Evolutionary conservation across 2,797 vertebrate species (phyloP).

Genomic region (Hemibagrus guttatus): DNA sequence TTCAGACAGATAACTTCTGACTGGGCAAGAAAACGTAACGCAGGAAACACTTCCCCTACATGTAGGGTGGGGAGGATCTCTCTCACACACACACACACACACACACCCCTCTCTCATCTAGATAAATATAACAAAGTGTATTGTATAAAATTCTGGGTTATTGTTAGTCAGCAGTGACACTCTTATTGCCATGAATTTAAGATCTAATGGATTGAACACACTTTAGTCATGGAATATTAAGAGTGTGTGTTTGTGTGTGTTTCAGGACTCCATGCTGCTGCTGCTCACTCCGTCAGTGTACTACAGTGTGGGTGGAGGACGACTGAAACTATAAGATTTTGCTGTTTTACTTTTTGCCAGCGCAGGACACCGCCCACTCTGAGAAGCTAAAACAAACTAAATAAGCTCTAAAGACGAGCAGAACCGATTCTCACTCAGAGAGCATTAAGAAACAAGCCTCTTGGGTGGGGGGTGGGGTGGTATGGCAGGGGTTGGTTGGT

Average conservation of each 20-base stretch:
- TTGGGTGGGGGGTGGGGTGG: neutral
- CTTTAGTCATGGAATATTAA: neutral
- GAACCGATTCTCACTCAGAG: neutral
- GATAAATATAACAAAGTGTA: neutral
- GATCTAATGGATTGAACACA: neutral
- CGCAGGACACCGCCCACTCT: neutral
- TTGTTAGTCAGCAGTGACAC: too few species aligned
- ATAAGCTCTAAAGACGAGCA: neutral
- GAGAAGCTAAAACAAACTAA: neutral
- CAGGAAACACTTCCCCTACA: neutral
- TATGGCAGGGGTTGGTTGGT: neutral
- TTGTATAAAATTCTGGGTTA: neutral
- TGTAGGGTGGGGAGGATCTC: too few species aligned
- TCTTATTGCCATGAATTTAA: neutral
- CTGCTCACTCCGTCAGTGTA: neutral
- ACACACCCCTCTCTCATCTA: neutral
- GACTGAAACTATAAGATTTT: neutral
- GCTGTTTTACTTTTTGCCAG: neutral
- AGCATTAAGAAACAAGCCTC: neutral
- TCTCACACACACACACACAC: neutral
- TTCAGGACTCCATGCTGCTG: conserved; percentile 11
- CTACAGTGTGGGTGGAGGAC: neutral
- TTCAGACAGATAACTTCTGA: neutral
- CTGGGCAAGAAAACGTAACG: neutral
- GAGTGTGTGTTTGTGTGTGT: neutral